phyloP scores from a whole-genome alignment of 2,888 invertebrate species.

The Ephialtes manifestator region DNA sequence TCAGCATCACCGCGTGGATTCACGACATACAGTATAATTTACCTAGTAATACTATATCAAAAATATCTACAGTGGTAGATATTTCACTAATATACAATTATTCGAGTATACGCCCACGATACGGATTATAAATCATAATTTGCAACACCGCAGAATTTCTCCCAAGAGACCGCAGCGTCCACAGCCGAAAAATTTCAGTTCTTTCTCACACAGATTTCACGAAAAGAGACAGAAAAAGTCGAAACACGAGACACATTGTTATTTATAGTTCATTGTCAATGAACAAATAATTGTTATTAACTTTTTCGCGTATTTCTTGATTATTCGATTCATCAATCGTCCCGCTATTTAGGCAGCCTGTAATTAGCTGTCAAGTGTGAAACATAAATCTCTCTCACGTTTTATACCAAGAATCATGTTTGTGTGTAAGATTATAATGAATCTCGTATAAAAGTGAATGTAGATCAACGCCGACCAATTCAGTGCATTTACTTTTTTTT shows the following conservation, averaged over 20 bases:
- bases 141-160: constrained; percentile 37
- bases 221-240: neutral
- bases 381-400: constrained; percentile 34
- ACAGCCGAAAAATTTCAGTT: constrained; percentile 13
- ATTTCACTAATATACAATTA: constrained; percentile 68
- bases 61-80: neutral
- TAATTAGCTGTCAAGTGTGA: constrained; percentile 42
- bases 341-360: constrained; percentile 13
- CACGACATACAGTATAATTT: neutral
- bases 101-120: constrained; percentile 65
- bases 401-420: neutral
- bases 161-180: constrained; percentile 1
- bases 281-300: neutral
- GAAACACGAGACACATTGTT: neutral
- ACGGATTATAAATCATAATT: constrained; percentile 67
- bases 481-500: constrained; percentile 4
- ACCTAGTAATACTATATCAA: neutral
- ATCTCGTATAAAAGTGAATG: constrained; percentile 29
- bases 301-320: neutral
- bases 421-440: constrained; percentile 35
- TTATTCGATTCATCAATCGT: constrained; percentile 27
- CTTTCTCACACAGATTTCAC: constrained; percentile 29
- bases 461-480: constrained; percentile 36
- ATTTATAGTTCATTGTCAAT: constrained; percentile 6
- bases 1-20: neutral